A percentile compares a stretch with the other conserved stretches of the same genome.
phyloP scores from a whole-genome alignment of 1,140 invertebrate species.

The Ooceraea biroi region DNA sequence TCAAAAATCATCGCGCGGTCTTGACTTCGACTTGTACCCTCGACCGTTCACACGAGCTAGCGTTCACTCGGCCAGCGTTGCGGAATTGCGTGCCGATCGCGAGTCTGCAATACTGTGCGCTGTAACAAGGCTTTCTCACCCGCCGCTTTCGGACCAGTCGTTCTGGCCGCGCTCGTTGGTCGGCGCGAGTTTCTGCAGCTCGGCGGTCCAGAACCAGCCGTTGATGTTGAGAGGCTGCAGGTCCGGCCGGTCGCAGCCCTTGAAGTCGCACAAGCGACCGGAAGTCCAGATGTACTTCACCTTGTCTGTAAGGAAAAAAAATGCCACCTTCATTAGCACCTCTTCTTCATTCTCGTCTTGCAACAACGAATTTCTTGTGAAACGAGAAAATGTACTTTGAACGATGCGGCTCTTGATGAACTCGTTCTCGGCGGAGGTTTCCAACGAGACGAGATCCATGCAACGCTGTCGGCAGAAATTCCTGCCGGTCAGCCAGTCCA shows the following conservation, averaged over 20 bases:
- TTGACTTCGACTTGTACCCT: no score
- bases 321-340: conserved; percentile 9
- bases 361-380: no score
- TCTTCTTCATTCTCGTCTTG: neutral
- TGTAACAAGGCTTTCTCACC: conserved; percentile 80
- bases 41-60: no score
- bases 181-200: conserved; percentile 92
- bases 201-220: conserved; percentile 95
- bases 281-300: conserved; percentile 95
- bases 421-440: conserved; percentile 93
- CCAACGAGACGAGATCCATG: conserved; percentile 94
- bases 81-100: neutral
- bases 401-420: conserved; percentile 92
- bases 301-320: conserved; percentile 83
- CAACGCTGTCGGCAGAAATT: conserved; percentile 94
- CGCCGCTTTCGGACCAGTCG: conserved; percentile 93
- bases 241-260: conserved; percentile 92
- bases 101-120: neutral
- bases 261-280: conserved; percentile 93
- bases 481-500: conserved; percentile 93
- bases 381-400: conserved; percentile 86
- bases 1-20: neutral
- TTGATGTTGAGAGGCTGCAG: conserved; percentile 92
- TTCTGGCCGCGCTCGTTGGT: conserved; percentile 91
- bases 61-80: no score